Base-by-base conservation (phyloP, 2,888 invertebrate genomes). In the Pristionchus mayeri region DNA sequence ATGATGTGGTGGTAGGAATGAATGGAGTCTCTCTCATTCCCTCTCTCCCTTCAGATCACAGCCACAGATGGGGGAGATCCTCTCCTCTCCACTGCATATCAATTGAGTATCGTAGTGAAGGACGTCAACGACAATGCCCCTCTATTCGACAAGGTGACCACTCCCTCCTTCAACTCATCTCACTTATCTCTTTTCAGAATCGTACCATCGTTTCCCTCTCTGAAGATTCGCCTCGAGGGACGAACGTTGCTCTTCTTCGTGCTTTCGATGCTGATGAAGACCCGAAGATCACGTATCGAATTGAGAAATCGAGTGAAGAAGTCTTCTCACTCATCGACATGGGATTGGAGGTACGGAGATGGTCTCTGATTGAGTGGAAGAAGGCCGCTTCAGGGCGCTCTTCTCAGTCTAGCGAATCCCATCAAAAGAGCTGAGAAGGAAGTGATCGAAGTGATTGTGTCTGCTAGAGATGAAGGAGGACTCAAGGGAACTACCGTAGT, bases 1-100 rank as follows among this genome's bases (percentile, higher is more conserved):
- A 98, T 92, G 96, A 96, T 88, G 93, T 98, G 82, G 95, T 95
- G 86, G 98, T 97, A 0, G 94, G 84, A 30, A 30, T 7, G 7
- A 24, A 27, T n/a, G 0, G 2, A 1, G 11, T 34, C n/a, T 16
- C 11, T 44, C 30, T 52, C 37, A 54, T 79, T 24, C 2, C 18
- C 21, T 60, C 7, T 9, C 40, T 57, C 63, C 40, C 83, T 88
- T 21, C 83, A 90, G 90, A 86, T 91, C n/a, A 87, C 96, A 80
- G 98, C 98, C 0, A 95, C 96, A 37, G 99, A 99, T 93, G 95
- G 96, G 78, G 98, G 98, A 0, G 95, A 95, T 0, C 96, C 97
- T 0, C 91, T 93, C 4, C 87, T 91, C 63, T 93, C 93, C 3
- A 90, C 93, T 2, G 91, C 93, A 6, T 93, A 93, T 6, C 85